Percentiles rank a stretch among this genome's conserved stretches.
Evolutionary conservation across 2,113 vertebrate species (phyloP).

Genomic region (Nipponia nippon): DNA sequence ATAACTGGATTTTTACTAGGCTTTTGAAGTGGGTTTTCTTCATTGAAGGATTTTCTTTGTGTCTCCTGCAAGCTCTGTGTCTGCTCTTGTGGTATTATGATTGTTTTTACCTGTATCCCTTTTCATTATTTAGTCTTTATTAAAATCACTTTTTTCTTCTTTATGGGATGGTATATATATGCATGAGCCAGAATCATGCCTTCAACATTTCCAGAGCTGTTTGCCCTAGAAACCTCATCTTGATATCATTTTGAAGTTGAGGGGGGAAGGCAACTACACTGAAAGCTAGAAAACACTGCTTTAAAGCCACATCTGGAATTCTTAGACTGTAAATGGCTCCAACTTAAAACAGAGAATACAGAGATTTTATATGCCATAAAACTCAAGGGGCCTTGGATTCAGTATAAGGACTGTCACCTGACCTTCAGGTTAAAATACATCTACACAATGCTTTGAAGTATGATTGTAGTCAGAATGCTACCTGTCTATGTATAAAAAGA

Average conservation of each 20-base stretch:
- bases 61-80: neutral
- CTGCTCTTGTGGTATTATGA: neutral
- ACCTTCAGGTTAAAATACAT: neutral
- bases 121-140: slow-evolving; percentile 40
- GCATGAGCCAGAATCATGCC: neutral
- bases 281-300: slow-evolving; percentile 5
- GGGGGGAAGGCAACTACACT: neutral
- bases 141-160: slow-evolving; percentile 13
- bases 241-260: slow-evolving; percentile 42
- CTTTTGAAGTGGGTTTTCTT: neutral
- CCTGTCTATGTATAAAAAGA: neutral
- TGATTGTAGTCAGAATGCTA: neutral
- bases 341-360: slow-evolving; percentile 5
- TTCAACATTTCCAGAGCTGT: slow-evolving; percentile 10
- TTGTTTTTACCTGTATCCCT: neutral
- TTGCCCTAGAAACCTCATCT: slow-evolving; percentile 27
- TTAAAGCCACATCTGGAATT: slow-evolving; percentile 58
- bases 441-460: slow-evolving; percentile 1
- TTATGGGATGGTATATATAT: neutral
- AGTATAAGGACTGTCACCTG: neutral
- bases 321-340: slow-evolving; percentile 26
- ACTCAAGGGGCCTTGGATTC: slow-evolving; percentile 14
- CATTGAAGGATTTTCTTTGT: neutral
- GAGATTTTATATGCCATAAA: slow-evolving; percentile 37
- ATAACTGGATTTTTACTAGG: neutral